phyloP scores from a whole-genome alignment of 1,140 invertebrate genomes.

The Pseudomyrmex pallidus region DNA sequence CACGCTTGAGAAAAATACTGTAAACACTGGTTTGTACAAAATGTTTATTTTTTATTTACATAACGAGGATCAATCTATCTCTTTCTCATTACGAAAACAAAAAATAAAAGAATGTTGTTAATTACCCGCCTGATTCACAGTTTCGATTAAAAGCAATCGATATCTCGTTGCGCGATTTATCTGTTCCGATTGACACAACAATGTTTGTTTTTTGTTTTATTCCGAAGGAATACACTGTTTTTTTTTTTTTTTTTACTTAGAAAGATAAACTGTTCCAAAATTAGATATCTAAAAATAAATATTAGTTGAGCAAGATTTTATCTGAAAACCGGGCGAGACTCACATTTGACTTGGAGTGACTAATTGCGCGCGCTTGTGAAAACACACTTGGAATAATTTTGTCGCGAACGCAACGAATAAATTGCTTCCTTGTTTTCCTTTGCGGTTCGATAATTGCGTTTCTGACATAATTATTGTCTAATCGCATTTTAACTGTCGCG shows the following conservation, averaged over 20 bases:
- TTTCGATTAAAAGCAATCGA: neutral
- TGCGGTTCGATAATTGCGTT: neutral
- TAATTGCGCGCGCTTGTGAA: slow-evolving; percentile 16
- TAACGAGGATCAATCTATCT: too few species aligned
- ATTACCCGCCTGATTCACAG: neutral
- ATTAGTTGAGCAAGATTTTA: neutral
- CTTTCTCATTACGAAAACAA: neutral
- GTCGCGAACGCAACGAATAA: slow-evolving; percentile 20
- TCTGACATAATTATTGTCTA: slow-evolving; percentile 7
- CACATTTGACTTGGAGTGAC: neutral
- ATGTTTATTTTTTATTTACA: neutral
- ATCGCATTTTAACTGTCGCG: slow-evolving; percentile 29
- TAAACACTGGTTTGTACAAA: neutral
- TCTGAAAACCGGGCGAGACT: neutral
- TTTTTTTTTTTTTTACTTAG: too few species aligned
- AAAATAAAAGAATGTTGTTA: slow-evolving; percentile 7
- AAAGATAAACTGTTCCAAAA: too few species aligned
- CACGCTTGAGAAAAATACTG: neutral
- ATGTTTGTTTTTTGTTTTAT: too few species aligned
- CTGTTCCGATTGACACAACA: neutral
- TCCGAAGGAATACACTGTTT: too few species aligned
- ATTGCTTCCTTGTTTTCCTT: slow-evolving; percentile 41
- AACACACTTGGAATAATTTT: slow-evolving; percentile 33
- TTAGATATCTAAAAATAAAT: too few species aligned
- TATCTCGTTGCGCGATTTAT: neutral